Evolutionary conservation across 2,113 vertebrate species (phyloP).

Genomic region (Telmatochromis bifrenatus): DNA sequence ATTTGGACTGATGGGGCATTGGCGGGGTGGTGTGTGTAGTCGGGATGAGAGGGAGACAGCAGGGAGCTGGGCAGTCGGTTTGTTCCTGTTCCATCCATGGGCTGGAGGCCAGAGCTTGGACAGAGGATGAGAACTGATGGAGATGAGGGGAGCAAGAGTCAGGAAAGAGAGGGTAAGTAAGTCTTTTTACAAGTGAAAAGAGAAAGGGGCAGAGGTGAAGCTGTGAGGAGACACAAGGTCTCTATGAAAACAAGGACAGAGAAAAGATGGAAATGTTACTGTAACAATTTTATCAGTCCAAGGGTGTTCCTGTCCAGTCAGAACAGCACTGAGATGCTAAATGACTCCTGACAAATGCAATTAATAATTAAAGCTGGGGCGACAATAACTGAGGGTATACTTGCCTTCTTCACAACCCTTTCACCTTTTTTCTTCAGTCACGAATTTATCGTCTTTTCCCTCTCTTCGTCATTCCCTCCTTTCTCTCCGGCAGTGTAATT

Average conservation of each 20-base stretch:
- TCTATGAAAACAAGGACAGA: neutral
- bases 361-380: conserved; percentile 87
- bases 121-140: conserved; percentile 26
- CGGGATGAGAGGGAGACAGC: conserved; percentile 59
- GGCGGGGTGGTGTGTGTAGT: conserved; percentile 59
- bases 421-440: neutral
- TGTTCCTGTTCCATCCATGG: conserved; percentile 60
- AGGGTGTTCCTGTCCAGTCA: conserved; percentile 76
- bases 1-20: conserved; percentile 37
- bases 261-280: neutral
- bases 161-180: neutral
- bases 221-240: neutral
- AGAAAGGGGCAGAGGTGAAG: neutral
- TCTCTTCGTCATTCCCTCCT: neutral
- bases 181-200: neutral
- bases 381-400: conserved; percentile 72
- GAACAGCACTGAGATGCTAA: conserved; percentile 79
- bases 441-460: conserved; percentile 12
- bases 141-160: neutral
- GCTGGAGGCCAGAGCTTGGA: conserved; percentile 51
- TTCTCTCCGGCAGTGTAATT: conserved; percentile 21
- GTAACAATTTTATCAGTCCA: conserved; percentile 71
- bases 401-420: conserved; percentile 12
- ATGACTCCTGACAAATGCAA: conserved; percentile 84
- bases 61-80: conserved; percentile 48